Conservation (phyloP, 1,140 invertebrate genomes). For the Drosophila micromelanica region DNA sequence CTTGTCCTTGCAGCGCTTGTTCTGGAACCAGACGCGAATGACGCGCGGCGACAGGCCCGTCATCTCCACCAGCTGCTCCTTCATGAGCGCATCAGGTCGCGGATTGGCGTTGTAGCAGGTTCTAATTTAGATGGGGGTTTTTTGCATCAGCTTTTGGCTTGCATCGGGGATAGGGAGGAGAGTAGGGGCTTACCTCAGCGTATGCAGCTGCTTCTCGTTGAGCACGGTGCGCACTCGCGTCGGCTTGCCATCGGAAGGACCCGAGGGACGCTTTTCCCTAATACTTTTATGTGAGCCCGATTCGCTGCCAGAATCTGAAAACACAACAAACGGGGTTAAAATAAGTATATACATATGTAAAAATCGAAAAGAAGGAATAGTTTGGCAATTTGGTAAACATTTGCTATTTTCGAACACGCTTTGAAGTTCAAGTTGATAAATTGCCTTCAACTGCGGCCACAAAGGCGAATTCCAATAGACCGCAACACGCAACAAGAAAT, state of each 20-base stretch:
- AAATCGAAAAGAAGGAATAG: background rate
- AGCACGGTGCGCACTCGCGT: constrained; percentile 98
- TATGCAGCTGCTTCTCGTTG: constrained; percentile 99
- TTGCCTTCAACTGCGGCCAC: constrained; percentile 17
- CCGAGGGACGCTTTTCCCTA: constrained; percentile 86
- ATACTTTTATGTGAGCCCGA: constrained; percentile 92
- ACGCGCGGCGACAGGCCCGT: constrained; percentile 97
- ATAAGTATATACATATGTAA: too few species aligned
- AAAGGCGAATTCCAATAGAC: constrained; percentile 33
- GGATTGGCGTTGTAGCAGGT: constrained; percentile 99
- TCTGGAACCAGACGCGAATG: constrained; percentile 99
- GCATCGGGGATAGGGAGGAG: background rate
- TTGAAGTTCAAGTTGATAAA: constrained; percentile 62
- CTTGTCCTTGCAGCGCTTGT: constrained; percentile 99
- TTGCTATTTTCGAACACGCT: constrained; percentile 51
- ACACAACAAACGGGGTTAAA: background rate
- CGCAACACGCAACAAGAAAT: constrained; percentile 3
- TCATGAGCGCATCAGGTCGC: constrained; percentile 99
- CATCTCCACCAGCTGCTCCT: constrained; percentile 99
- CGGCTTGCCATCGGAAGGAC: constrained; percentile 94
- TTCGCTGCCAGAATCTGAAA: constrained; percentile 92
- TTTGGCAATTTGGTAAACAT: constrained; percentile 33
- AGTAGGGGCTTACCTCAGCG: constrained; percentile 87
- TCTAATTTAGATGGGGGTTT: constrained; percentile 79
- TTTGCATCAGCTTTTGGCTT: background rate